Base-by-base conservation (phyloP, 2,113 vertebrate genomes). In the Anolis carolinensis region DNA sequence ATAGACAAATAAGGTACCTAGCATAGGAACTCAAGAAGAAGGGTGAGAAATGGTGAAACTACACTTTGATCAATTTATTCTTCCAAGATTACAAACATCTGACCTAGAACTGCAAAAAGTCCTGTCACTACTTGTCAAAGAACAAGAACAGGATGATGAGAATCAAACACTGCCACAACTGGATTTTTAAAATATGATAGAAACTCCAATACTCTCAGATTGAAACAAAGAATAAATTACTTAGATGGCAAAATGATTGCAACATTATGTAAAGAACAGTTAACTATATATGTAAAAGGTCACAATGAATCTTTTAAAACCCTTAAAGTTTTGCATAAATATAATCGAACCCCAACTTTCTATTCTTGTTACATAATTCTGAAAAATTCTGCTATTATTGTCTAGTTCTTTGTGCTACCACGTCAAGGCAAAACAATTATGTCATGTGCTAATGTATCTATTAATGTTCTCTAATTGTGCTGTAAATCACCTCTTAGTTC, bases 311-410 rank as follows among this genome's bases (percentile, higher is more conserved):
- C 87, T 89, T 81, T 52, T 44, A 86, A 91, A 73, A 92, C 14
- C 62, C 72, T 81, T 63, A 39, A 90, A 73, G 70, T 65, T 87
- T 89, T 89, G 84, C 50, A 86, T 70, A 88, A 88, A 75, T 73
- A 27, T 16, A 88, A 55, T 74, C 2, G 77, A 72, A 84, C 71
- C 70, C 86, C 63, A 55, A 55, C 25, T 59, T 85, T 70, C 25
- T 71, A 62, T 6, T 9, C 25, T 71, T 14, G 63, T 59, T 72
- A 39, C 36, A 79, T 72, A 59, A 39, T 73, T 82, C 83, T 71
- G 73, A 81, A 63, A 48, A 89, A 65, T 8, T 16, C 2, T 84
- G 21, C 7, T 74, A 25, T 50, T 87, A 27, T 88, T 83, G 65
- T 39, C 0, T 0, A 68, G 48, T 4, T 59, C n/a, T 34, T 59